These are phyloP conservation scores for Globodera ellingtonae DNA, from an alignment of 1,140 invertebrate genomes.

Conservation along the genomic window DNA sequence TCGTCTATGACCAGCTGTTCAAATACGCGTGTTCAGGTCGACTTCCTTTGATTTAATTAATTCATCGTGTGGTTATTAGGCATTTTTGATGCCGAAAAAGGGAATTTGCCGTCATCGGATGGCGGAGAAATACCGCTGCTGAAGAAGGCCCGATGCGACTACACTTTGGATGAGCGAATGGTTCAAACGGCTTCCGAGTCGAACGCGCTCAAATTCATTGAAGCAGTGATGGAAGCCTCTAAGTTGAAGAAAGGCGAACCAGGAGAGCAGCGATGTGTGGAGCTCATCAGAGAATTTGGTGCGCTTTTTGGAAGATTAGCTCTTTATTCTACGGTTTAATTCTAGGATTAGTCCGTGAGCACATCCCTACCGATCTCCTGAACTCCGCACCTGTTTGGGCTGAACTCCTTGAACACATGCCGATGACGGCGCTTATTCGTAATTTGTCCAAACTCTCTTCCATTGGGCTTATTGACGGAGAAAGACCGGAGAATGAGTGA, in stretches of 20 bases:
- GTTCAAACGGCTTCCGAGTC: conserved; percentile 29
- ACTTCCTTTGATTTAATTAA: conserved; percentile 10
- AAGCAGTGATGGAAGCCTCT: conserved; percentile 10
- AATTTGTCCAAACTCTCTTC: conserved; percentile 74
- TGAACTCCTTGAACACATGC: conserved; percentile 71
- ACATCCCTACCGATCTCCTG: conserved; percentile 73
- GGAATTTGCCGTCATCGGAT: conserved; percentile 2
- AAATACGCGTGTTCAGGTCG: conserved; percentile 50
- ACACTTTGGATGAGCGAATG: conserved; percentile 66
- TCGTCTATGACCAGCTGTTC: conserved; percentile 57
- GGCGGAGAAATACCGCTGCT: conserved; percentile 10
- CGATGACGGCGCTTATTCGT: conserved; percentile 70
- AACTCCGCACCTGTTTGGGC: conserved; percentile 74
- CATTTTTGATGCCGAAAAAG: conserved; percentile 23
- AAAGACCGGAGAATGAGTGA: conserved; percentile 40
- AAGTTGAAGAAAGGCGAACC: conserved; percentile 22
- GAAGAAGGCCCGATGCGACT: conserved; percentile 31
- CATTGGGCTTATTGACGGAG: conserved; percentile 70
- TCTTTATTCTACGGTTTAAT: not conserved
- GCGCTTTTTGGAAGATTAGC: not conserved
- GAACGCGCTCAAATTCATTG: conserved; percentile 36
- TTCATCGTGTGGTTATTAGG: not conserved
- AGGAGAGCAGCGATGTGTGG: conserved; percentile 33
- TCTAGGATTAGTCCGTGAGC: conserved; percentile 67
- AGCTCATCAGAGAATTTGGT: conserved; percentile 41